Evolutionary conservation across 1,140 invertebrate genomes (phyloP).

Genomic region (Lucilia sericata): DNA sequence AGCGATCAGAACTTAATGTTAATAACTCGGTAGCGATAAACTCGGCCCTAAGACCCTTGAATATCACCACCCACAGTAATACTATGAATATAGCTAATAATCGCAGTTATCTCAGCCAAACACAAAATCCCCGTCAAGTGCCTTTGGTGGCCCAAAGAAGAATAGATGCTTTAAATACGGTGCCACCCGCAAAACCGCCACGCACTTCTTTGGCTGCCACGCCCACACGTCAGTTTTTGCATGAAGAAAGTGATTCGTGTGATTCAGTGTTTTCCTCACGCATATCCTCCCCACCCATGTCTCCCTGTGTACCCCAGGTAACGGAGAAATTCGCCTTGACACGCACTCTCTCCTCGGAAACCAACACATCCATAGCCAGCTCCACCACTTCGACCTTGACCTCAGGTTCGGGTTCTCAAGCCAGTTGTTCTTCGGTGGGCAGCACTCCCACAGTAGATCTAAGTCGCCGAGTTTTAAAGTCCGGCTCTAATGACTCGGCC

Average conservation of each 20-base stretch:
- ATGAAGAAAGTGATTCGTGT: constrained; percentile 82
- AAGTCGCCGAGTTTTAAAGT: constrained; percentile 77
- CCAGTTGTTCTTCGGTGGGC: constrained; percentile 75
- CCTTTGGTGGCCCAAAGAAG: constrained; percentile 48
- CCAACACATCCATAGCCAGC: constrained; percentile 73
- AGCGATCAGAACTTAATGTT: constrained; percentile 28
- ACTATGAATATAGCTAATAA: constrained; percentile 39
- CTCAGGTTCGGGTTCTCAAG: constrained; percentile 74
- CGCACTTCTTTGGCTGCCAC: constrained; percentile 60
- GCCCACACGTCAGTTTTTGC: constrained; percentile 55
- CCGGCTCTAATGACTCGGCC: constrained; percentile 75
- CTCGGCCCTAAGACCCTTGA: constrained; percentile 42
- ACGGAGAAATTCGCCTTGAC: constrained; percentile 70
- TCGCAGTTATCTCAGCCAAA: constrained; percentile 57
- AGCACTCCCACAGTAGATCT: constrained; percentile 72
- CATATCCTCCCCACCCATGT: constrained; percentile 65
- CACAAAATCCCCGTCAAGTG: neutral
- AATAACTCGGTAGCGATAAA: neutral
- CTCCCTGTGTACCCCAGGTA: constrained; percentile 55
- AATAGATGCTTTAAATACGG: constrained; percentile 56
- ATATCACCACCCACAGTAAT: constrained; percentile 43
- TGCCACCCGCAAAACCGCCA: constrained; percentile 65
- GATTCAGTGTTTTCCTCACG: constrained; percentile 87
- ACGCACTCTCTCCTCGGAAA: constrained; percentile 74
- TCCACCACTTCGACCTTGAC: constrained; percentile 75